These are phyloP conservation scores for Copidosoma floridanum DNA, from an alignment of 1,140 invertebrate genomes.

Conservation along the genomic window DNA sequence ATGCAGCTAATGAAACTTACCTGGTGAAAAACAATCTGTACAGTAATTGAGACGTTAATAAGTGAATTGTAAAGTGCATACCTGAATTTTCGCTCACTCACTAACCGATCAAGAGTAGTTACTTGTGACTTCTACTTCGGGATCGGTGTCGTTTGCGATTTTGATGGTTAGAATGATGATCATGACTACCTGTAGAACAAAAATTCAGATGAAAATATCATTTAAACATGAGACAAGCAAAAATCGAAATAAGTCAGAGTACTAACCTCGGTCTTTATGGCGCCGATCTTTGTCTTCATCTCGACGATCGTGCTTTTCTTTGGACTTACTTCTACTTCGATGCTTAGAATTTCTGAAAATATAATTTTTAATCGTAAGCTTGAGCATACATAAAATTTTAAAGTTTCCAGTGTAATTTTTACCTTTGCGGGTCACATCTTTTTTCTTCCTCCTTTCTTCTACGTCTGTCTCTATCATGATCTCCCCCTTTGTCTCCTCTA, in stretches of 20 bases:
- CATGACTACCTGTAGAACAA: slow-evolving; percentile 42
- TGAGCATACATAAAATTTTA: not conserved
- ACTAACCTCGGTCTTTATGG: slow-evolving; percentile 50
- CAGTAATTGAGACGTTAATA: slow-evolving; percentile 57
- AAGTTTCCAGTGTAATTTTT: not conserved
- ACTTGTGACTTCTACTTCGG: slow-evolving; percentile 57
- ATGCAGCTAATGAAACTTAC: slow-evolving; percentile 57
- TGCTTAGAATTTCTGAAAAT: slow-evolving; percentile 47
- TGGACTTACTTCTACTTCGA: slow-evolving; percentile 51
- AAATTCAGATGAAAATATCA: no score
- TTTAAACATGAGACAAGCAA: no score
- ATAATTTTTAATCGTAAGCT: not conserved
- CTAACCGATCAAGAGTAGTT: slow-evolving; percentile 59
- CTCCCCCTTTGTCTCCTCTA: slow-evolving; percentile 34
- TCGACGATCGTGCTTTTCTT: slow-evolving; percentile 49
- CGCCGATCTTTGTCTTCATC: slow-evolving; percentile 51
- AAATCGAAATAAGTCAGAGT: no score
- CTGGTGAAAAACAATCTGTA: slow-evolving; percentile 54
- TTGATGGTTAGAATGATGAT: slow-evolving; percentile 49
- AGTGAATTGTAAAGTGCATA: slow-evolving; percentile 55
- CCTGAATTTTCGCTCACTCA: slow-evolving; percentile 56
- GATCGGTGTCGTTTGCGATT: slow-evolving; percentile 53
- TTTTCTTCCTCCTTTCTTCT: slow-evolving; percentile 53
- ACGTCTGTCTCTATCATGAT: slow-evolving; percentile 45
- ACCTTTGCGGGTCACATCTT: slow-evolving; percentile 17